A percentile compares a stretch with the other conserved stretches of the same genome.
Evolutionary conservation across 1,140 invertebrate species (phyloP).

Genomic region (Lasioglossum albipes): DNA sequence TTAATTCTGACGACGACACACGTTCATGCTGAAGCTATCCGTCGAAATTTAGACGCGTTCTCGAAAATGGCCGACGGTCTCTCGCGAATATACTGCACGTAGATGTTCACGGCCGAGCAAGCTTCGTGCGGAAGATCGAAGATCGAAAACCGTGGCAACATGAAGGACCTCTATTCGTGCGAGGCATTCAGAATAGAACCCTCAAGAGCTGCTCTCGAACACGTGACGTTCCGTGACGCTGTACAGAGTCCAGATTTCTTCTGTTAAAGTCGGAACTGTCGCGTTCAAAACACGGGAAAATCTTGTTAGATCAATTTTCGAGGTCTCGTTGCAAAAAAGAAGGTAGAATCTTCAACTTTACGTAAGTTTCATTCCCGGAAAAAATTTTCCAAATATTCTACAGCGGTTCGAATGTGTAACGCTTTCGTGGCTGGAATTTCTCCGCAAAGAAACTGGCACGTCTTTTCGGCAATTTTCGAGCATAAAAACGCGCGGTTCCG

Average conservation of each 20-base stretch:
- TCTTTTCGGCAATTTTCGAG: no score
- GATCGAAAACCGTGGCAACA: constrained; percentile 43
- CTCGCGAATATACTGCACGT: not conserved
- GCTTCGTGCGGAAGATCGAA: constrained; percentile 47
- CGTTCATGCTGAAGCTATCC: not conserved
- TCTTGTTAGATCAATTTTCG: no score
- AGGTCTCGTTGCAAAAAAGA: no score
- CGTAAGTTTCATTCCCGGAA: no score
- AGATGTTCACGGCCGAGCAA: constrained; percentile 22
- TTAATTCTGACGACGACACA: no score
- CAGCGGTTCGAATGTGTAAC: no score
- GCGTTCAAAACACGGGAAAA: not conserved
- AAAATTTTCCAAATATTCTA: no score
- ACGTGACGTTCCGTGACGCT: constrained; percentile 61
- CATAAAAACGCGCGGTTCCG: no score
- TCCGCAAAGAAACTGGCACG: no score
- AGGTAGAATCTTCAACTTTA: no score
- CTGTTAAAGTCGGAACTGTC: not conserved
- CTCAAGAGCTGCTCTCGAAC: constrained; percentile 67
- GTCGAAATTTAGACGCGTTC: not conserved
- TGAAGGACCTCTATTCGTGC: constrained; percentile 35
- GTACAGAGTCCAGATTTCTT: constrained; percentile 18
- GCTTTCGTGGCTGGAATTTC: no score
- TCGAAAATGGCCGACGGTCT: constrained; percentile 25
- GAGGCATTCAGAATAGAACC: constrained; percentile 46